phyloP scores from a whole-genome alignment of 2,797 vertebrate genomes.

The Syngnathus rostellatus region DNA sequence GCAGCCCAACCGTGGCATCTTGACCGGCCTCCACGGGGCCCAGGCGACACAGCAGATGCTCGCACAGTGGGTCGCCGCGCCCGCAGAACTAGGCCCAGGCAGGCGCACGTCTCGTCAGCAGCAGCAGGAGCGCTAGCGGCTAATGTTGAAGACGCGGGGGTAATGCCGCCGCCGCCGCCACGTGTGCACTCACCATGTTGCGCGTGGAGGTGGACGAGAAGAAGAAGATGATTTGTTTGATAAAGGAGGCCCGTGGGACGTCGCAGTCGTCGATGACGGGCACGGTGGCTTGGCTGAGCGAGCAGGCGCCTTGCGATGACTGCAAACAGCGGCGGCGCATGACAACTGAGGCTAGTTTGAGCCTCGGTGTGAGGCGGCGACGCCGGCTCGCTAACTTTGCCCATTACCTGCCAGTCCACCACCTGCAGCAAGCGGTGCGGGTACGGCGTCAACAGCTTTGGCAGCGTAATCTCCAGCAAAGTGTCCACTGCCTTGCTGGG shows the following conservation, averaged over 20 bases:
- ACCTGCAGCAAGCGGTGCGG: conserved; percentile 73
- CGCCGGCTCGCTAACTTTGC: neutral
- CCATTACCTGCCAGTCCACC: conserved; percentile 75
- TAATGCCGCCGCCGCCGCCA: neutral
- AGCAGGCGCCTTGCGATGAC: conserved; percentile 70
- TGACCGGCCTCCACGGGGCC: conserved; percentile 82
- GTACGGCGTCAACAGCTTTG: conserved; percentile 76
- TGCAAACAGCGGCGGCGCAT: conserved; percentile 7
- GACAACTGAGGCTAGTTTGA: neutral
- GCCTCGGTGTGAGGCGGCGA: neutral
- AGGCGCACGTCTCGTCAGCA: neutral
- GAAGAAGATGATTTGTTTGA: conserved; percentile 77
- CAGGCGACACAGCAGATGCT: conserved; percentile 76
- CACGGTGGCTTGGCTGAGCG: conserved; percentile 57
- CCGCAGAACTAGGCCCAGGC: conserved; percentile 74
- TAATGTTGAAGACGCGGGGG: neutral
- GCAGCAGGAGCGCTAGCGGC: neutral
- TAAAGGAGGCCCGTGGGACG: conserved; percentile 55
- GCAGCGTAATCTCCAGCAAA: conserved; percentile 74
- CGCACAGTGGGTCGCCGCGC: conserved; percentile 72
- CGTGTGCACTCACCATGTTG: conserved; percentile 67
- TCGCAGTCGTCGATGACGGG: conserved; percentile 60
- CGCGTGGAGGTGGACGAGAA: conserved; percentile 76
- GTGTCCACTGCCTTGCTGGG: conserved; percentile 77
- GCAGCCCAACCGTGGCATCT: conserved; percentile 75